Evolutionary conservation across 2,797 vertebrate genomes (phyloP).

Genomic region (Parotocinclus haroldoi): DNA sequence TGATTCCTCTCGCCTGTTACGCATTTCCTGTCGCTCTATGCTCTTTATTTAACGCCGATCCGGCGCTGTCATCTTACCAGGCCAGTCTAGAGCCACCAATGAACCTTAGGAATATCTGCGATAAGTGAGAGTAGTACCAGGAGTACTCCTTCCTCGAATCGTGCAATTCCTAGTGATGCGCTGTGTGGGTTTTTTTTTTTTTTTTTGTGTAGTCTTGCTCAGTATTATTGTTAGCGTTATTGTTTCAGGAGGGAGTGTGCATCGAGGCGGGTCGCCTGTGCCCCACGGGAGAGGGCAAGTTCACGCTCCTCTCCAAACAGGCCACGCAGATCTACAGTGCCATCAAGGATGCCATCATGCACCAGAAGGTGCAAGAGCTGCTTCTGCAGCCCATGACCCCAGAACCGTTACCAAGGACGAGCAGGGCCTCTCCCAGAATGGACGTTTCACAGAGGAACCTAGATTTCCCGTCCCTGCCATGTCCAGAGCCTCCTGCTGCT

Average conservation of each 20-base stretch:
- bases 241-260: constrained; percentile 74
- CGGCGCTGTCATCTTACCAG: no score
- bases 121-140: no score
- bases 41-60: no score
- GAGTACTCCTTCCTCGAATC: no score
- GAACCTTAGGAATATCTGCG: no score
- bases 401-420: constrained; percentile 27
- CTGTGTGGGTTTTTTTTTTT: no score
- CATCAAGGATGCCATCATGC: constrained; percentile 64
- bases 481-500: neutral
- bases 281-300: constrained; percentile 81
- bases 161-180: no score
- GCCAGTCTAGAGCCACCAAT: no score
- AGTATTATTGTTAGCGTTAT: no score
- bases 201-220: no score
- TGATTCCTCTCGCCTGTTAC: no score
- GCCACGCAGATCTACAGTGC: constrained; percentile 68
- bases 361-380: constrained; percentile 44
- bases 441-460: constrained; percentile 17
- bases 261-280: constrained; percentile 85
- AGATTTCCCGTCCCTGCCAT: constrained; percentile 24
- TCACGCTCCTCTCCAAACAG: constrained; percentile 74
- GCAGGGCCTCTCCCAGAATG: neutral
- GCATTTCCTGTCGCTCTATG: no score
- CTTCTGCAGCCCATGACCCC: constrained; percentile 7